Conservation (phyloP, 1,140 invertebrate species). For the Vollenhovia emeryi region DNA sequence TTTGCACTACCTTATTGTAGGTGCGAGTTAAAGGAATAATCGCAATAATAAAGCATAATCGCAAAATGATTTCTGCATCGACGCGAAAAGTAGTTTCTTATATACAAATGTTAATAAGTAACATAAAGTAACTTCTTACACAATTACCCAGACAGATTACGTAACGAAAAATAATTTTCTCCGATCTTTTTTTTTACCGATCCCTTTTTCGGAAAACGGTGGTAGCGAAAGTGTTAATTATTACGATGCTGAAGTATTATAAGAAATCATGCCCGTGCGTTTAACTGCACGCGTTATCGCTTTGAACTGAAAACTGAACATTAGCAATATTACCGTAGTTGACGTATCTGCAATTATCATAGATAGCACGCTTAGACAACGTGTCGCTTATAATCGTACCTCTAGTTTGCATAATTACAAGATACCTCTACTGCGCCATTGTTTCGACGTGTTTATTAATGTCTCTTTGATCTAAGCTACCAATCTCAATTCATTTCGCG, state of each 20-base stretch:
- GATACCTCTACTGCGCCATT: not conserved
- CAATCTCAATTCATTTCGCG: not conserved
- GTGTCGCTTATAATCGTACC: not conserved
- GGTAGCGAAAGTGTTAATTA: constrained; percentile 2
- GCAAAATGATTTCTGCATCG: not conserved
- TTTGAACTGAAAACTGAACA: not conserved
- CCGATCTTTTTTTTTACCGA: not conserved
- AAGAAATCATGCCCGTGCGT: not conserved
- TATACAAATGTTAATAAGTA: not conserved
- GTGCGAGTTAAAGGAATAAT: too few relatives aligned
- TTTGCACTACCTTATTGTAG: not conserved
- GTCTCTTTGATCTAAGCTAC: not conserved
- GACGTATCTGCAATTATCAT: not conserved
- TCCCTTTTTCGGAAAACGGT: not conserved
- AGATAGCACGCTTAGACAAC: not conserved
- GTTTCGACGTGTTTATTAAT: not conserved
- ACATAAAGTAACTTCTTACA: not conserved
- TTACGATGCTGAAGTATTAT: not conserved
- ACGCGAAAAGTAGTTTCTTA: not conserved
- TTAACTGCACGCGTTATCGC: not conserved
- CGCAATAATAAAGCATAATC: too few relatives aligned
- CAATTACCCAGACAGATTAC: not conserved
- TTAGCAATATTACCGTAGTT: not conserved
- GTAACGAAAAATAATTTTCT: not conserved
- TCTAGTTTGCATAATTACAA: constrained; percentile 11